phyloP scores from a whole-genome alignment of 2,888 invertebrate genomes.

The Ophion slaviceki region DNA sequence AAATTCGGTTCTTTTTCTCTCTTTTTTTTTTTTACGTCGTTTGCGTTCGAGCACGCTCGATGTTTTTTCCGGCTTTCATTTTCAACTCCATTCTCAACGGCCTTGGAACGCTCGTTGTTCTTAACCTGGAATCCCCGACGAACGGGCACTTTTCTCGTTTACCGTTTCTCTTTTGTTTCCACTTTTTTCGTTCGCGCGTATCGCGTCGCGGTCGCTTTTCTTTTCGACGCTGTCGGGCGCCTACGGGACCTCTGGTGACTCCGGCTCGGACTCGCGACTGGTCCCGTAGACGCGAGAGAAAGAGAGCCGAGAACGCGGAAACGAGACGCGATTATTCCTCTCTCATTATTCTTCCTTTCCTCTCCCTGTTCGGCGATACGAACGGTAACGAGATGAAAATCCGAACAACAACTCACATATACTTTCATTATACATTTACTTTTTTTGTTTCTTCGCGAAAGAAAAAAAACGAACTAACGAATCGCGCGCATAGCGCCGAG shows the following conservation, averaged over 20 bases:
- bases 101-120: not conserved
- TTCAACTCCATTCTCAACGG: not conserved
- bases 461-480: not conserved
- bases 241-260: conserved; percentile 48
- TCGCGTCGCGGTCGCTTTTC: not conserved
- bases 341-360: conserved; percentile 2
- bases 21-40: conserved; percentile 36
- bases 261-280: conserved; percentile 52
- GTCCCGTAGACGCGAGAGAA: conserved; percentile 24
- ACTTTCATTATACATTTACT: no score
- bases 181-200: not conserved
- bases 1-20: conserved; percentile 44
- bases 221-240: not conserved
- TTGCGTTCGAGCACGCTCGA: not conserved
- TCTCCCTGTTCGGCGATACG: not conserved
- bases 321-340: not conserved
- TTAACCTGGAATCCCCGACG: not conserved
- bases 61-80: conserved; percentile 8
- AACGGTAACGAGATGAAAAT: no score
- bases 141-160: not conserved
- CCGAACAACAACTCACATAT: no score
- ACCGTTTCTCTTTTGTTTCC: not conserved
- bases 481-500: not conserved
- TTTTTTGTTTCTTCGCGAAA: no score
- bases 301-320: not conserved